These are phyloP conservation scores for Pan troglodytes DNA, from an alignment of 2,113 vertebrate genomes.

Conservation along the genomic window DNA sequence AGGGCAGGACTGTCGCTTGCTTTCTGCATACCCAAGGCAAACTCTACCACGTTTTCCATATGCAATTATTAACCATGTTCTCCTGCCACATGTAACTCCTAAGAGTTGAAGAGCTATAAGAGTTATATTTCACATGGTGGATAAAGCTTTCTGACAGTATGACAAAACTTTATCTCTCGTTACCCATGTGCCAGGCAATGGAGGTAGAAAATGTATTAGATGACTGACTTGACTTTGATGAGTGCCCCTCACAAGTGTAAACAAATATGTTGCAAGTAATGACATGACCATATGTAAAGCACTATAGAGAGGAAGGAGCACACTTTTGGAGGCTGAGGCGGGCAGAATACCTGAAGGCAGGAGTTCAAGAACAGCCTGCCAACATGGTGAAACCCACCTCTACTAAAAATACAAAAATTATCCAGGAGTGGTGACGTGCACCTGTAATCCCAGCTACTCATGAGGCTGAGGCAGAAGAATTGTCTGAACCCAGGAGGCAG, in stretches of 20 bases:
- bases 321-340: too few species aligned
- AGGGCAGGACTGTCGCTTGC: fast-evolving
- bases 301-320: neutral
- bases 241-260: neutral
- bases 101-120: neutral
- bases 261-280: neutral
- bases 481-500: too few species aligned
- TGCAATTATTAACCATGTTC: neutral
- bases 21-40: fast-evolving
- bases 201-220: neutral
- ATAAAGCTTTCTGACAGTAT: neutral
- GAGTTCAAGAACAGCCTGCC: too few species aligned
- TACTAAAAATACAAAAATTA: too few species aligned
- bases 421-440: fast-evolving
- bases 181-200: neutral
- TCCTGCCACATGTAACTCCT: neutral
- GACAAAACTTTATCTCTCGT: neutral
- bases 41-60: fast-evolving
- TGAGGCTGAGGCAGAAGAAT: too few species aligned
- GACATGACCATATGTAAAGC: fast-evolving
- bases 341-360: too few species aligned
- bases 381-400: too few species aligned
- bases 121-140: neutral
- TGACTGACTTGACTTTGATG: neutral
- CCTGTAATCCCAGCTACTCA: too few species aligned